These are phyloP conservation scores for Campaea margaritaria DNA, from an alignment of 2,888 invertebrate species.

Conservation along the genomic window DNA sequence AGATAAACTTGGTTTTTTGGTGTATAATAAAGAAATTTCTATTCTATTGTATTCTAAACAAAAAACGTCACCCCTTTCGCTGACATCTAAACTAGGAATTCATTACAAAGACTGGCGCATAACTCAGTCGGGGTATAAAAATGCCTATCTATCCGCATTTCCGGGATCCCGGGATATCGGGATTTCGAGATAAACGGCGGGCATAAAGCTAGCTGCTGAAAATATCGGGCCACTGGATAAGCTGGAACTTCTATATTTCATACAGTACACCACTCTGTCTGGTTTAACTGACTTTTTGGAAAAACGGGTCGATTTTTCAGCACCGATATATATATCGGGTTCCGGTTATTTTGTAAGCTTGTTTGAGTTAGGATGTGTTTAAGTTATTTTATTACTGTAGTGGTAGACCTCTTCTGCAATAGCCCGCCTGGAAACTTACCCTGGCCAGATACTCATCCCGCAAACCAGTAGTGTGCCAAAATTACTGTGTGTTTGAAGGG, in stretches of 20 bases:
- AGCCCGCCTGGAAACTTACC: too few species aligned
- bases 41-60: too few species aligned
- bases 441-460: too few species aligned
- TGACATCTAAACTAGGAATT: constrained; percentile 23
- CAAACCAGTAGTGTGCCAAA: too few species aligned
- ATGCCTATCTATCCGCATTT: constrained; percentile 40
- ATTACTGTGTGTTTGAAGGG: too few species aligned
- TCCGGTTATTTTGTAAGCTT: constrained; percentile 22
- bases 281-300: constrained; percentile 46
- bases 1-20: too few species aligned
- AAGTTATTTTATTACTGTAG: too few species aligned
- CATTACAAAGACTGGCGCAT: constrained; percentile 26
- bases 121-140: constrained; percentile 39
- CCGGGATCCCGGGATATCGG: constrained; percentile 30
- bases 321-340: constrained; percentile 44
- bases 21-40: too few species aligned
- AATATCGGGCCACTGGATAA: constrained; percentile 38
- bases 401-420: too few species aligned
- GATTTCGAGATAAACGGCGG: constrained; percentile 36
- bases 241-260: constrained; percentile 43
- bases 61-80: not conserved
- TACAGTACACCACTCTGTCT: constrained; percentile 47
- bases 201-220: constrained; percentile 37
- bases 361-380: not conserved
- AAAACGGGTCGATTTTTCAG: constrained; percentile 34